phyloP scores from a whole-genome alignment of 1,140 invertebrate species.

The Whitmania pigra region DNA sequence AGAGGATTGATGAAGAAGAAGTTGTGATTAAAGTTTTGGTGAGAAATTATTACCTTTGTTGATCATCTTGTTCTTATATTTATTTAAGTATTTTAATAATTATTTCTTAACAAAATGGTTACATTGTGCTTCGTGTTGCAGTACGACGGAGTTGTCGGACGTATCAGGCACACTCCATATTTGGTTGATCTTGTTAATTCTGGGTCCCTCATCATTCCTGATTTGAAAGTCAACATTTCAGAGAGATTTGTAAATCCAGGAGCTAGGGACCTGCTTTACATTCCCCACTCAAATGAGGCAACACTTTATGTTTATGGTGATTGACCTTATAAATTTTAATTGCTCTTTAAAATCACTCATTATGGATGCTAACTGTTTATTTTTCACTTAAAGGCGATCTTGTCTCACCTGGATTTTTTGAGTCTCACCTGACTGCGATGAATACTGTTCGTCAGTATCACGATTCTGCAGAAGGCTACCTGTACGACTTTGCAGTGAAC shows the following conservation, averaged over 20 bases:
- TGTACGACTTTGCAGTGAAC: constrained; percentile 21
- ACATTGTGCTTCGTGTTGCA: background rate
- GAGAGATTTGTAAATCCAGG: constrained; percentile 16
- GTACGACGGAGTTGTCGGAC: constrained; percentile 20
- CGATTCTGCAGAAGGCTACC: constrained; percentile 21
- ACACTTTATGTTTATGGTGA: constrained; percentile 18
- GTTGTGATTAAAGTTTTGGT: constrained; percentile 10
- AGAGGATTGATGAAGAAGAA: constrained; percentile 17
- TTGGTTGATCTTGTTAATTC: constrained; percentile 20
- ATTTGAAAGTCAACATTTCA: constrained; percentile 19
- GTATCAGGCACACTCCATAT: constrained; percentile 14
- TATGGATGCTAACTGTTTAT: background rate
- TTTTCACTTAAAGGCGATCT: constrained; percentile 20
- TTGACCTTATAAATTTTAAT: background rate
- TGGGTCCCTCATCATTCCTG: constrained; percentile 21
- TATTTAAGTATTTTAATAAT: background rate
- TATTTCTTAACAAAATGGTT: background rate
- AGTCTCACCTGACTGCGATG: constrained; percentile 14
- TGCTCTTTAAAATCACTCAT: background rate
- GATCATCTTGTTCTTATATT: background rate
- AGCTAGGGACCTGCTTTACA: constrained; percentile 18
- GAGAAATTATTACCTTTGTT: background rate
- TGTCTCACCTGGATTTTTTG: constrained; percentile 22
- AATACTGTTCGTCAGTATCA: constrained; percentile 11
- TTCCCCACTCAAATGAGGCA: constrained; percentile 18